A percentile compares a stretch with the other conserved stretches of the same genome.
These are phyloP conservation scores for Pristionchus japonicus DNA, from an alignment of 2,888 invertebrate genomes.

Conservation along the genomic window DNA sequence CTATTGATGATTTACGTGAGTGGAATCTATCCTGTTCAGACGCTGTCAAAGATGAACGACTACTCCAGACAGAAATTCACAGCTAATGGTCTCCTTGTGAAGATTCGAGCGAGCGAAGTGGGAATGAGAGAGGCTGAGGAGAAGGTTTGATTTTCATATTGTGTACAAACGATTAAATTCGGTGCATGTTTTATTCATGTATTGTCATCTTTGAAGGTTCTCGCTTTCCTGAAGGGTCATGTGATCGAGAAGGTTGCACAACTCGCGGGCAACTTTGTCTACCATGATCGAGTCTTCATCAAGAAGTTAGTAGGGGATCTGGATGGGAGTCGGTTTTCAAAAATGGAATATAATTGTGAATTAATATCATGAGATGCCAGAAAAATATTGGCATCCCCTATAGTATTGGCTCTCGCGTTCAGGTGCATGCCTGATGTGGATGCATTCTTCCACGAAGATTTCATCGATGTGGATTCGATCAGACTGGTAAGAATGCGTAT, in stretches of 20 bases:
- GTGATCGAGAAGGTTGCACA: slow-evolving; percentile 76
- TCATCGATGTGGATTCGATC: slow-evolving; percentile 91
- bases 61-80: slow-evolving; percentile 87
- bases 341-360: neutral
- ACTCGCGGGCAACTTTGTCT: slow-evolving; percentile 69
- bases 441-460: slow-evolving; percentile 89
- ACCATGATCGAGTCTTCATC: slow-evolving; percentile 82
- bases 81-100: neutral
- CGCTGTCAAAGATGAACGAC: slow-evolving; percentile 84
- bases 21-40: neutral
- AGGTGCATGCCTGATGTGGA: slow-evolving; percentile 88
- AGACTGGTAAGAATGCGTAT: slow-evolving; percentile 83
- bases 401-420: too few relatives aligned
- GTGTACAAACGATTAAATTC: too few relatives aligned
- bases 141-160: slow-evolving; percentile 77
- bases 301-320: slow-evolving; percentile 51
- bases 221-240: slow-evolving; percentile 77
- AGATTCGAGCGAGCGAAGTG: slow-evolving; percentile 64
- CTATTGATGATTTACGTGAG: neutral
- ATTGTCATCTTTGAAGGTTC: too few relatives aligned
- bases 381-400: too few relatives aligned
- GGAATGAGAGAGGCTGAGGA: slow-evolving; percentile 83
- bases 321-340: too few relatives aligned
- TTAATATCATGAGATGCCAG: neutral
- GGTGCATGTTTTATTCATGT: neutral